Evolutionary conservation across 2,797 vertebrate species (phyloP).

Genomic region (Smutsia gigantea): DNA sequence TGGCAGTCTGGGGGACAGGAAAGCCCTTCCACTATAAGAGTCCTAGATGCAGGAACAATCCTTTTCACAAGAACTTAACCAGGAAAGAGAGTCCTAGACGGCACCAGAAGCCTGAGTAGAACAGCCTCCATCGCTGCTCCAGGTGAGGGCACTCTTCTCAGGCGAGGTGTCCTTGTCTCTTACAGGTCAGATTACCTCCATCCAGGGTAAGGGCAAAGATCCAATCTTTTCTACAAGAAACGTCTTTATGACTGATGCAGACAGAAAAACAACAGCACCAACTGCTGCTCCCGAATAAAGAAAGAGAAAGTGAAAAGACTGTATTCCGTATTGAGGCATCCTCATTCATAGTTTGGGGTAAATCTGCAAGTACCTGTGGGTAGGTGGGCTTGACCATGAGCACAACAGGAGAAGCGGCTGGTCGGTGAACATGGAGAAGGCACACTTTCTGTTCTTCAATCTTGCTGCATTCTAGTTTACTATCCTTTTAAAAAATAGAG

Average conservation of each 20-base stretch:
- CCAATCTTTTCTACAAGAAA: background rate
- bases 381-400: background rate
- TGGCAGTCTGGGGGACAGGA: background rate
- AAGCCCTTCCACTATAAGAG: background rate
- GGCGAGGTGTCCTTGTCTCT: background rate
- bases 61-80: background rate
- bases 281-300: background rate
- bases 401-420: fast-evolving
- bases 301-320: background rate
- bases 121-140: background rate
- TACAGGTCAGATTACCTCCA: background rate
- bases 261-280: background rate
- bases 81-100: background rate
- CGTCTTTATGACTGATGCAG: background rate
- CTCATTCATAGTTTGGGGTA: background rate
- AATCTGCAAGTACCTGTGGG: background rate
- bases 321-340: background rate
- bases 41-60: background rate
- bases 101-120: background rate
- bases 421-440: fast-evolving
- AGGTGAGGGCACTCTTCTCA: background rate
- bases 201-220: background rate
- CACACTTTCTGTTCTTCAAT: background rate
- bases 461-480: background rate
- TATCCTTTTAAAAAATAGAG: background rate